Conservation (phyloP, 2,113 vertebrate species). For the Aptenodytes forsteri region DNA sequence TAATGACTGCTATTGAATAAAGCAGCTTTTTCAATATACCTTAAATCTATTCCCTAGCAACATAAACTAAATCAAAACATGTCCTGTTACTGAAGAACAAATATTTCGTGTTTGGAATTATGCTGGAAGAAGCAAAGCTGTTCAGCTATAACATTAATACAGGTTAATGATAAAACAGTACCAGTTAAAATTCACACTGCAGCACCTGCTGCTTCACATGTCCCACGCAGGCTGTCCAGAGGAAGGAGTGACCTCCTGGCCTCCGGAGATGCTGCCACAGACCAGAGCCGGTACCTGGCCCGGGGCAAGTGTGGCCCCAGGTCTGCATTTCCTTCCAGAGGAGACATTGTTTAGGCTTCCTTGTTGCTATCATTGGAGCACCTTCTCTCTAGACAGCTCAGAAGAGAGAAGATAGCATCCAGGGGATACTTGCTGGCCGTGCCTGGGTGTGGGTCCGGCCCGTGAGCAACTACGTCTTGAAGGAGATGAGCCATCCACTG, state of each 20-base stretch:
- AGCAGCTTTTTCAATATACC: not conserved
- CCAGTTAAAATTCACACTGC: rapidly evolving
- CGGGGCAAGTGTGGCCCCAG: rapidly evolving
- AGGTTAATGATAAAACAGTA: rapidly evolving
- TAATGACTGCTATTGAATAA: slow-evolving; percentile 15
- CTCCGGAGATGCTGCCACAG: not conserved
- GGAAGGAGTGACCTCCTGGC: rapidly evolving
- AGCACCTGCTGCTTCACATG: rapidly evolving
- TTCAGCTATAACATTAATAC: rapidly evolving
- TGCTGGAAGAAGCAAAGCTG: not conserved
- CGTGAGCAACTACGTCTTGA: rapidly evolving
- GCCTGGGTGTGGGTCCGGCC: not conserved
- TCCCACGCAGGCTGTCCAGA: rapidly evolving
- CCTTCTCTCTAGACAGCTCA: too few species aligned
- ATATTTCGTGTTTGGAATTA: not conserved
- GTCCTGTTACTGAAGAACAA: not conserved
- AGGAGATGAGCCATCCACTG: rapidly evolving
- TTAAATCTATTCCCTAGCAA: slow-evolving; percentile 10
- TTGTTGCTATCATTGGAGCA: not conserved
- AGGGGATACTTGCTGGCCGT: rapidly evolving
- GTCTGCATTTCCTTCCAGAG: not conserved
- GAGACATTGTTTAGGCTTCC: rapidly evolving
- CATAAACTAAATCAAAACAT: not conserved
- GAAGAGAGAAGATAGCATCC: not conserved
- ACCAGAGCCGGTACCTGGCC: not conserved